phyloP scores from a whole-genome alignment of 2,113 vertebrate genomes.

The Orthonyx spaldingii region DNA sequence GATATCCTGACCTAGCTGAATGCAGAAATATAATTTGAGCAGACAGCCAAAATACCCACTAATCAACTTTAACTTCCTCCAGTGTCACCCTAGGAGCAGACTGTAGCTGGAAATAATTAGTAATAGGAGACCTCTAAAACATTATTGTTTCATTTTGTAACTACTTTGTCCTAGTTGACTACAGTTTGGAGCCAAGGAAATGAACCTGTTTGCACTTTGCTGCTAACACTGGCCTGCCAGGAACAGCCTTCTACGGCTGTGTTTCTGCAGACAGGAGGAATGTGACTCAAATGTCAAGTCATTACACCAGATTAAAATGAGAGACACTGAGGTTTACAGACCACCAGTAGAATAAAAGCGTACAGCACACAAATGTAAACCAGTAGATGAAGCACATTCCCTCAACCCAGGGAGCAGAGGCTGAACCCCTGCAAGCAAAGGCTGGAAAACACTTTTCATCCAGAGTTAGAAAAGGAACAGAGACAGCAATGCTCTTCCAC shows the following conservation, averaged over 20 bases:
- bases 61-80: not conserved
- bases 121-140: not conserved
- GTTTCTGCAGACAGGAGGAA: not conserved
- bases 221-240: not conserved
- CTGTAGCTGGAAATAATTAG: not conserved
- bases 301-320: not conserved
- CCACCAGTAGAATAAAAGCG: not conserved
- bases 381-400: not conserved
- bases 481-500: not conserved
- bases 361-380: not conserved
- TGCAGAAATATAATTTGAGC: not conserved
- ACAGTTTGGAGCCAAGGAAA: not conserved
- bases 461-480: not conserved
- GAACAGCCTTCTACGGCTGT: accelerated
- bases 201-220: not conserved
- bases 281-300: not conserved
- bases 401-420: not conserved
- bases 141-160: not conserved
- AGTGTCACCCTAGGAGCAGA: not conserved
- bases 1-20: not conserved
- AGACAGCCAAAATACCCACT: not conserved
- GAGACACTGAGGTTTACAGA: not conserved
- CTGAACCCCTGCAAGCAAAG: not conserved
- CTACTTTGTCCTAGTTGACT: not conserved
- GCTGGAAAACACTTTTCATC: not conserved